These are phyloP conservation scores for Portevinia maculata DNA, from an alignment of 2,888 invertebrate species.

Conservation along the genomic window DNA sequence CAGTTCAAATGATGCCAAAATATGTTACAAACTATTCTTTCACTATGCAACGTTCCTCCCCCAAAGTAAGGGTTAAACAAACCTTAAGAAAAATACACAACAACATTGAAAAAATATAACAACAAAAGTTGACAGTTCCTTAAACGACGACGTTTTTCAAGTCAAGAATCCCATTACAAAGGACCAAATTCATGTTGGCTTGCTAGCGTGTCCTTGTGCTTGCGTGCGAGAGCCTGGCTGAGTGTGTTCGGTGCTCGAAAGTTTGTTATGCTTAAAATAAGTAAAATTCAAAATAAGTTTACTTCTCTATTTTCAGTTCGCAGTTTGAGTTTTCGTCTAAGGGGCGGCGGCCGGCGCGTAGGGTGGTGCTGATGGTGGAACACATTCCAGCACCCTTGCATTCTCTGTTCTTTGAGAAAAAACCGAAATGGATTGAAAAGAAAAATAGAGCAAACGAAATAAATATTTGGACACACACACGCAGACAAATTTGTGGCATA, in stretches of 20 bases:
- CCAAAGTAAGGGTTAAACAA: conserved; percentile 27
- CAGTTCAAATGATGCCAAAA: conserved; percentile 48
- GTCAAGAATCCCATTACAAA: conserved; percentile 60
- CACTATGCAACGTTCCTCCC: conserved; percentile 18
- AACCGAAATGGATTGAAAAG: not conserved
- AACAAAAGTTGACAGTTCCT: conserved; percentile 54
- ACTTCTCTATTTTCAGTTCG: conserved; percentile 45
- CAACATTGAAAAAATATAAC: conserved; percentile 15
- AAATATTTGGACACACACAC: conserved; percentile 30
- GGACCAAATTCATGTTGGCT: conserved; percentile 60
- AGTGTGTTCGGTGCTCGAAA: conserved; percentile 14
- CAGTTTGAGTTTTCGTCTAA: conserved; percentile 13
- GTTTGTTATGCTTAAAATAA: conserved; percentile 47
- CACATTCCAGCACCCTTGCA: conserved; percentile 11
- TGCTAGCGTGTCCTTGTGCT: conserved; percentile 52
- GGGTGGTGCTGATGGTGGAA: not conserved
- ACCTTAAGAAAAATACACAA: conserved; percentile 6
- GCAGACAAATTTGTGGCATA: conserved; percentile 26
- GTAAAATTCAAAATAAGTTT: conserved; percentile 49
- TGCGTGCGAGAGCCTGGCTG: conserved; percentile 5
- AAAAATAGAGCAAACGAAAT: not conserved
- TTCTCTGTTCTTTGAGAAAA: conserved; percentile 19
- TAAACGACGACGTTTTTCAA: conserved; percentile 53
- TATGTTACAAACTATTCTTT: conserved; percentile 42
- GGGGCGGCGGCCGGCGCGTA: too few species aligned